These are phyloP conservation scores for Pseudeuparius sepicola DNA, from an alignment of 2,888 invertebrate species.

Conservation along the genomic window DNA sequence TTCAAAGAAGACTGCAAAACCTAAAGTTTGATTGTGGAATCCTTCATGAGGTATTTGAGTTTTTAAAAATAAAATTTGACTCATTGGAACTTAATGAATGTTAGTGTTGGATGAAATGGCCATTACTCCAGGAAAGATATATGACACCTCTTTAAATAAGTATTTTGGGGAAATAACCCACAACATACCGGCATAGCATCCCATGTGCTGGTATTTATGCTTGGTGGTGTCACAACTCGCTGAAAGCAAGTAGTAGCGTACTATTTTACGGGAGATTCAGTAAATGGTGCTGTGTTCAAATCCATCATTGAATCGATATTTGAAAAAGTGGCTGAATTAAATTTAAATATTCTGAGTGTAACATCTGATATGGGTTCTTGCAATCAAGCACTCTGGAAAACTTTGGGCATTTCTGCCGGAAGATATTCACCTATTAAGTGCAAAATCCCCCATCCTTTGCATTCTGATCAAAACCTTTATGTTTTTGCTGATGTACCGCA, in stretches of 20 bases:
- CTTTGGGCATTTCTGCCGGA: slow-evolving; percentile 19
- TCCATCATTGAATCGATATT: slow-evolving; percentile 21
- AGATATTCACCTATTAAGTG: slow-evolving; percentile 11
- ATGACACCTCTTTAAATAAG: slow-evolving; percentile 18
- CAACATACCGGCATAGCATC: slow-evolving; percentile 20
- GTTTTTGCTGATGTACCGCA: slow-evolving; percentile 22
- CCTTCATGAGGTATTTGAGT: slow-evolving; percentile 20
- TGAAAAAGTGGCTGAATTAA: slow-evolving; percentile 16
- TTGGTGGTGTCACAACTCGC: slow-evolving; percentile 24
- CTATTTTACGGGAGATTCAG: slow-evolving; percentile 25
- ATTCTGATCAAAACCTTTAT: slow-evolving; percentile 17
- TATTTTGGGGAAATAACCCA: slow-evolving; percentile 21
- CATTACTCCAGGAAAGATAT: slow-evolving; percentile 18
- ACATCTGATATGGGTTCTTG: slow-evolving; percentile 26
- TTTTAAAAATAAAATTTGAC: slow-evolving; percentile 17
- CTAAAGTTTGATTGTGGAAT: slow-evolving; percentile 21
- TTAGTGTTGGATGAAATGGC: slow-evolving; percentile 22
- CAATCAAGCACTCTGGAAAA: slow-evolving; percentile 25
- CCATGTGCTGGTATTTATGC: slow-evolving; percentile 27
- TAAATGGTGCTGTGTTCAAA: slow-evolving; percentile 21
- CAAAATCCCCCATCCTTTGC: slow-evolving; percentile 19
- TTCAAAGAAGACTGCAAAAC: slow-evolving; percentile 18
- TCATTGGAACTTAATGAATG: slow-evolving; percentile 13
- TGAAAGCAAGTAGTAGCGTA: slow-evolving; percentile 29
- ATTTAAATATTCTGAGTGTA: slow-evolving; percentile 21